phyloP scores from a whole-genome alignment of 2,888 invertebrate genomes.

The Agelastica alni region DNA sequence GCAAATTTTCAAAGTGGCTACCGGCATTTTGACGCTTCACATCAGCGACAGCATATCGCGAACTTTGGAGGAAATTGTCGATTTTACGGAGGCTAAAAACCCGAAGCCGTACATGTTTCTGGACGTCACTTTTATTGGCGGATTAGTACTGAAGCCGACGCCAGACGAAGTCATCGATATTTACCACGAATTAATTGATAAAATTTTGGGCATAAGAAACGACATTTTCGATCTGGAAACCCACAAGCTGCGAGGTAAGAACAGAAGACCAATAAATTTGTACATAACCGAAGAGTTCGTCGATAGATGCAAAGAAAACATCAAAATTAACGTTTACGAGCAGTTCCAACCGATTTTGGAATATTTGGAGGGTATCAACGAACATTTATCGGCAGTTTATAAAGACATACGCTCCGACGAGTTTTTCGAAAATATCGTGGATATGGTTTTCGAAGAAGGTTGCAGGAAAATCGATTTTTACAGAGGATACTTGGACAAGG shows the following conservation, averaged over 20 bases:
- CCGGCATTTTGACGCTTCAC: constrained; percentile 61
- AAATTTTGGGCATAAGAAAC: constrained; percentile 34
- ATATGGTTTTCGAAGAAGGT: constrained; percentile 63
- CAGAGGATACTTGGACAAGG: constrained; percentile 60
- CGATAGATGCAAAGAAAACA: constrained; percentile 59
- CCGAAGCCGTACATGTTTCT: constrained; percentile 53
- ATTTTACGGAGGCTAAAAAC: constrained; percentile 58
- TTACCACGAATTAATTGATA: constrained; percentile 52
- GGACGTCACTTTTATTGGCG: constrained; percentile 60
- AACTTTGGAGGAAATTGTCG: constrained; percentile 67
- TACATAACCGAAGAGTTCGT: constrained; percentile 46
- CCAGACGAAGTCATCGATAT: constrained; percentile 59
- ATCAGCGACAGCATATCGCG: constrained; percentile 69
- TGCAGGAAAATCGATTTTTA: constrained; percentile 65
- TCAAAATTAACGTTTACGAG: constrained; percentile 59
- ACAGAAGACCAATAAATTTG: constrained; percentile 37
- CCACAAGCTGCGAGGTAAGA: constrained; percentile 33
- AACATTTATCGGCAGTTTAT: constrained; percentile 63
- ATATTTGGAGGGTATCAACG: constrained; percentile 61
- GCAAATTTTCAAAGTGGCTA: constrained; percentile 40
- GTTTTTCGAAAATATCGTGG: constrained; percentile 44
- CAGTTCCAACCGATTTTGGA: constrained; percentile 62
- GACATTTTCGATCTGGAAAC: constrained; percentile 38
- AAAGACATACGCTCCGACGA: constrained; percentile 35
- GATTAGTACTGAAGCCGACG: constrained; percentile 64